Evolutionary conservation across 1,140 invertebrate genomes (phyloP).

Genomic region (Drosophila auraria): DNA sequence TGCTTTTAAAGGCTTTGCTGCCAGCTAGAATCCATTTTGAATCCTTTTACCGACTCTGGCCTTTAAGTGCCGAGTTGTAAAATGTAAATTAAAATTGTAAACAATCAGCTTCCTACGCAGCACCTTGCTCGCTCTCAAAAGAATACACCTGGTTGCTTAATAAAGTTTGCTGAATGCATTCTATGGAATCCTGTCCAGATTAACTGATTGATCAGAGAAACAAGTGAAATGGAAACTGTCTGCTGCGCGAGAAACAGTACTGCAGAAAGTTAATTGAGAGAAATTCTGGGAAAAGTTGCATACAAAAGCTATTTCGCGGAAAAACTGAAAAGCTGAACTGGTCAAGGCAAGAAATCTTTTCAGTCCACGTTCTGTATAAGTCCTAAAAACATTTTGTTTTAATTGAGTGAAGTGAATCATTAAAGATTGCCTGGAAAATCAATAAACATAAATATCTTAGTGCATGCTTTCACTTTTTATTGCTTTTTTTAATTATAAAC

Average conservation of each 20-base stretch:
- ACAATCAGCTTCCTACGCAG: background rate
- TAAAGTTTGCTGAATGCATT: background rate
- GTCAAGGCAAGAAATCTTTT: background rate
- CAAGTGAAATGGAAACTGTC: background rate
- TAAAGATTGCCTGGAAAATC: too few species aligned
- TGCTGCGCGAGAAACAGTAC: conserved; percentile 4
- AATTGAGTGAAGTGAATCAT: too few species aligned
- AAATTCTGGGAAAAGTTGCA: background rate
- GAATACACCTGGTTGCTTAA: background rate
- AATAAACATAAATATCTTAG: too few species aligned
- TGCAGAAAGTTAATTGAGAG: background rate
- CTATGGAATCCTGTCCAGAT: background rate
- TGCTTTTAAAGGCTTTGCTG: conserved; percentile 2
- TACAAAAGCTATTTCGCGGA: too few species aligned
- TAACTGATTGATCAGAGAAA: conserved; percentile 1
- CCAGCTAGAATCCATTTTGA: background rate
- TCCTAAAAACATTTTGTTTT: too few species aligned
- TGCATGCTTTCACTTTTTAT: too few species aligned
- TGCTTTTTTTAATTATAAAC: too few species aligned
- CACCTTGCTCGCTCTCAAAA: too few species aligned
- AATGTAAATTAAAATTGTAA: background rate
- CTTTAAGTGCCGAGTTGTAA: background rate
- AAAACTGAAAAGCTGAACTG: background rate
- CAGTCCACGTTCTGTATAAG: too few species aligned
- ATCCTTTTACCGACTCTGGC: conserved; percentile 1